Evolutionary conservation across 2,113 vertebrate genomes (phyloP).

Genomic region (pig (Sus scrofa)): T2T-Sscrofa CM000824.6:117608001-117608500

Average conservation of each 20-base stretch:
- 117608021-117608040: neutral
- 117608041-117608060: neutral
- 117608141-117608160: neutral
- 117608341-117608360: neutral
- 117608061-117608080: neutral
- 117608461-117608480: neutral
- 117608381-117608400: neutral
- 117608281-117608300: neutral
- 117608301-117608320: neutral
- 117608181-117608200: neutral
- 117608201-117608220: neutral
- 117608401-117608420: neutral
- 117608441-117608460: neutral
- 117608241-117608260: neutral
- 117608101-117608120: neutral
- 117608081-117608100: neutral
- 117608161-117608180: neutral
- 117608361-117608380: neutral
- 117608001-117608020: neutral
- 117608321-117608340: neutral
- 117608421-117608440: neutral
- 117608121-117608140: neutral
- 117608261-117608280: neutral
- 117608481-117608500: neutral
- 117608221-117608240: neutral